Base-by-base conservation (phyloP, 2,888 invertebrate species). In the Deilephila porcellus region DNA sequence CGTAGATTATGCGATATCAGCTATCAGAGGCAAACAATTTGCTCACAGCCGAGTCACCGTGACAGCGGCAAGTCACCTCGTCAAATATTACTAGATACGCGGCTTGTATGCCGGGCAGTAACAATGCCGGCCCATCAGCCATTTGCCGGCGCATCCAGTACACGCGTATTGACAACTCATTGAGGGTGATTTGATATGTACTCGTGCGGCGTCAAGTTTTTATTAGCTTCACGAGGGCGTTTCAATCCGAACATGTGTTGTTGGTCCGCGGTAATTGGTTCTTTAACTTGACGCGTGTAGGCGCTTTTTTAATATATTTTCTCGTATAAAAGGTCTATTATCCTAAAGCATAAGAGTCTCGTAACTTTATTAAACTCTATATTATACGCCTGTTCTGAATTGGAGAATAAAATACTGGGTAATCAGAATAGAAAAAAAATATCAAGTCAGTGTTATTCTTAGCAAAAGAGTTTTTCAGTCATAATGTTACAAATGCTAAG, bases 1-100 rank as follows among this genome's bases (percentile, higher is more conserved):
- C 52, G 71, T 76, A 79, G 82, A 84, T 85, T 84, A 85, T 80
- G 81, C 80, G 79, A 81, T 85, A 83, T 83, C 81, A 77, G 78
- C 75, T 80, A 76, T 79, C 78, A 64, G 74, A 78, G 59, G 78
- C 77, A 82, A 82, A 82, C 82, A 83, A 80, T 81, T 82, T 80
- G 79, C 74, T 74, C 74, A 77, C 70, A 72, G 74, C 72, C 78
- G 63, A 75, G 83, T 82, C 84, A 82, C 67, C 73, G 71, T 85
- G 84, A 85, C 80, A 74, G 20, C 56, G 56, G 56, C 72, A 67
- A 70, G 70, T 71, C 62, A 37, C 52, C 34, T 56, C 34, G 34
- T 29, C 72, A 62, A 72, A 34, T 56, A n/a, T 72, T 72, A 72
- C 53, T 8, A 72, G 72, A 64, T 32, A 53, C 56, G 34, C 53